Conservation (phyloP, 2,797 vertebrate genomes). For the Enteromius paludinosus region DNA sequence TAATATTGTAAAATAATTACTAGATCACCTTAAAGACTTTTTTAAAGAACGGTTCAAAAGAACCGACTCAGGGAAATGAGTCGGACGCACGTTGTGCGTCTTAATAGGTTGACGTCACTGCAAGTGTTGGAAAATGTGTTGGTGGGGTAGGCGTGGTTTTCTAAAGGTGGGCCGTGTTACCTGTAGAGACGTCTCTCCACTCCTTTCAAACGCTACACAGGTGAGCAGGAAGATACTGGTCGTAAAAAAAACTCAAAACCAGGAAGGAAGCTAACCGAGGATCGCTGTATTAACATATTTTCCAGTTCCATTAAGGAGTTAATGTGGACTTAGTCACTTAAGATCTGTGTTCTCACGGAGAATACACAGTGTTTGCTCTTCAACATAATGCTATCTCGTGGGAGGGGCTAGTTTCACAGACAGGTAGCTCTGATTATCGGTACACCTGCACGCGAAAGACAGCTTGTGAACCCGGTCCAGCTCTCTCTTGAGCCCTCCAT, state of each 20-base stretch:
- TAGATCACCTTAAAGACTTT: not conserved
- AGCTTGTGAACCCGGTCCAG: not conserved
- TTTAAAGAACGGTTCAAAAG: not conserved
- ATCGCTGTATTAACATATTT: not conserved
- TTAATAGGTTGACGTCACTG: not conserved
- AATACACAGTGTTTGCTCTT: not conserved
- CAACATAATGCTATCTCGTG: slow-evolving; percentile 15
- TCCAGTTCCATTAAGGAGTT: not conserved
- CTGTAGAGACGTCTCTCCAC: not conserved
- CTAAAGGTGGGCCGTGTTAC: slow-evolving; percentile 35
- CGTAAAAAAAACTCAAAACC: not conserved
- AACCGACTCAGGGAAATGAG: not conserved
- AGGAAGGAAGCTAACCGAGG: not conserved
- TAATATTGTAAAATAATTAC: not conserved
- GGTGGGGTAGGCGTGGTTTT: slow-evolving; percentile 44
- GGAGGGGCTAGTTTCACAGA: slow-evolving; percentile 14
- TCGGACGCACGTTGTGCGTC: not conserved
- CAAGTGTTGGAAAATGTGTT: not conserved
- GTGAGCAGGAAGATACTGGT: not conserved
- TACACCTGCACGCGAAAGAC: slow-evolving; percentile 1
- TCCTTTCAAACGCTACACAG: not conserved
- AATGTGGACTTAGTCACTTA: no score
- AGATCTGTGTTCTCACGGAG: not conserved
- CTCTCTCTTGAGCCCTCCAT: not conserved
- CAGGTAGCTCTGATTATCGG: not conserved